Base-by-base conservation (phyloP, 2,797 vertebrate genomes). In the Clamator glandarius region DNA sequence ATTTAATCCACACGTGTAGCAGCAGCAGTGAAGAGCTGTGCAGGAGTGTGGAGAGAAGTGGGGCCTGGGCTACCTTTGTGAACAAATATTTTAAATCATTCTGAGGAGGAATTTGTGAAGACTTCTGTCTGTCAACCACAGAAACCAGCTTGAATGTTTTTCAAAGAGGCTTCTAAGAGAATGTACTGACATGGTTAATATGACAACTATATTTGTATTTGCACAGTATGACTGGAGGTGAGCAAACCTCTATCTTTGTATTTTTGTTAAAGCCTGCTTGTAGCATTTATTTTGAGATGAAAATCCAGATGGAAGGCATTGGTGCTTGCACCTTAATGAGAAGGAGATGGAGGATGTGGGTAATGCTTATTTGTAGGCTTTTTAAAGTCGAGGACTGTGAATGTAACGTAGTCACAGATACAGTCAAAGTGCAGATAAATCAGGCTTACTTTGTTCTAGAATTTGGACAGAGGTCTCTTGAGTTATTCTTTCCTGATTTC, bases 401-500 rank as follows among this genome's bases (percentile, higher is more conserved):
- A 48, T 44, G 12, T 81, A 82, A 73, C 12, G 14, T 61, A 76
- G 35, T 73, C 50, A 82, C 24, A 62, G 55, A 64, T 50, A 26
- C 36, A 92, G 84, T 46, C 61, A 35, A 67, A 77, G 25, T 25
- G 28, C 15, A 84, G 82, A 85, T 36, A 86, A 88, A 91, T 86
- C 21, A 33, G 16, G 6, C 50, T 81, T 88, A 42, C 35, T 77
- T 39, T 89, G 51, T 62, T 46, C 24, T 39, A 75, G 66, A 84
- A 62, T 90, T 62, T 61, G 29, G 39, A 46, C 36, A 44, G 42
- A 90, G 6, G 81, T 62, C 12, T 86, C 75, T 29, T 74, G 48
- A 89, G 33, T 84, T 95, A 84, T 21, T 62, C 36, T 85, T 83
- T 89, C 75, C 39, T 73, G 36, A 24, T 39, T 93, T 92, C 59